These are phyloP conservation scores for Iguana delicatissima DNA, from an alignment of 2,797 vertebrate genomes.

Conservation along the genomic window DNA sequence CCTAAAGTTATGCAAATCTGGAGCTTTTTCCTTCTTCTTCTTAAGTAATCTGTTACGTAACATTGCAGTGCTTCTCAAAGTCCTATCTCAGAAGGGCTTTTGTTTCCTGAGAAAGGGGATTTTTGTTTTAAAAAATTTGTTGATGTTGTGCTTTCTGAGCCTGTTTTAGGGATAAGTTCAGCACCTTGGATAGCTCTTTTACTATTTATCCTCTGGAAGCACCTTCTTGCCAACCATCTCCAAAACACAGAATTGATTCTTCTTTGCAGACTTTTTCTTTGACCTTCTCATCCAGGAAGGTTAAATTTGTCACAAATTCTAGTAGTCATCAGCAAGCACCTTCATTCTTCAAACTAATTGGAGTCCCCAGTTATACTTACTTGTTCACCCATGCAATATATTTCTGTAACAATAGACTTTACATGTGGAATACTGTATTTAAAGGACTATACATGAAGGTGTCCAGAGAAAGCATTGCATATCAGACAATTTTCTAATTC, in stretches of 20 bases:
- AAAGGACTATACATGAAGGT: constrained; percentile 17
- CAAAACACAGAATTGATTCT: not conserved
- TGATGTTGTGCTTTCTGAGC: too few relatives aligned
- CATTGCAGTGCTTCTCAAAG: too few relatives aligned
- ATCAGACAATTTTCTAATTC: not conserved
- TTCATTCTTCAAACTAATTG: not conserved
- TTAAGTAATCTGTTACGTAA: too few relatives aligned
- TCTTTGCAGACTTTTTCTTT: not conserved
- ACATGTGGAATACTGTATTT: constrained; percentile 17
- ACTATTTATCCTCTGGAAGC: not conserved
- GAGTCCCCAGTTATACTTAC: not conserved
- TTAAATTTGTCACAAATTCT: not conserved
- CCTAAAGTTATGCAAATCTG: not conserved
- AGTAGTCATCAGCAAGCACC: not conserved
- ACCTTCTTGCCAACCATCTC: not conserved
- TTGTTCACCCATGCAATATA: not conserved
- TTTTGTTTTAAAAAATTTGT: too few relatives aligned
- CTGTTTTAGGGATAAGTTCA: too few relatives aligned
- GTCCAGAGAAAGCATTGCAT: constrained; percentile 33
- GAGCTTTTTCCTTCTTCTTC: too few relatives aligned
- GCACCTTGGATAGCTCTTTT: too few relatives aligned
- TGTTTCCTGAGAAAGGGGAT: too few relatives aligned
- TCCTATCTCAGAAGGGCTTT: too few relatives aligned
- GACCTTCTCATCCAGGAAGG: not conserved
- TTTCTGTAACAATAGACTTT: not conserved